Evolutionary conservation across 2,888 invertebrate genomes (phyloP).

Genomic region (Rhagonycha fulva): DNA sequence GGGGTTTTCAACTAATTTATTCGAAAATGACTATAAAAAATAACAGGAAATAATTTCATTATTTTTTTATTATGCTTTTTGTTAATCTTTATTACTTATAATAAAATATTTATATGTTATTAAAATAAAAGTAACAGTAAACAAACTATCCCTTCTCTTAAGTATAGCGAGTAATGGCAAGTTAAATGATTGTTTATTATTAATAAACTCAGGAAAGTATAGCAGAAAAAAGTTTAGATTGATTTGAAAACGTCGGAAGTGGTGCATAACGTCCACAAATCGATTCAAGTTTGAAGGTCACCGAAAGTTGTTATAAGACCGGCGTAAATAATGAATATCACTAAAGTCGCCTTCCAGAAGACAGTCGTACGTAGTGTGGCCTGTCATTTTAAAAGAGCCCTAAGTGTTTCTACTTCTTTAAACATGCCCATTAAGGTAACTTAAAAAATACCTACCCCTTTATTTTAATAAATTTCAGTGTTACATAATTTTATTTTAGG

Average conservation of each 20-base stretch:
- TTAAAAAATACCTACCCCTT: background rate
- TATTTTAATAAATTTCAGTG: background rate
- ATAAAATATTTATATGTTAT: too few relatives aligned
- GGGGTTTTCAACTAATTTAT: too few relatives aligned
- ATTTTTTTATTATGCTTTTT: too few relatives aligned
- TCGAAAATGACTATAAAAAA: too few relatives aligned
- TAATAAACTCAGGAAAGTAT: background rate
- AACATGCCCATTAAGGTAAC: conserved; percentile 21
- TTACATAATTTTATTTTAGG: background rate
- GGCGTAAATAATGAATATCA: conserved; percentile 1
- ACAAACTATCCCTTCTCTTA: background rate
- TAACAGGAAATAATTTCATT: too few relatives aligned
- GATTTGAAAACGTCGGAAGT: background rate
- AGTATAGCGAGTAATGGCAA: background rate
- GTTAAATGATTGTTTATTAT: background rate
- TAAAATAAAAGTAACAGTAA: background rate
- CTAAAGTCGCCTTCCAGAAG: background rate
- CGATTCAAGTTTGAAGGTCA: background rate
- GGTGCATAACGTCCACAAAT: background rate
- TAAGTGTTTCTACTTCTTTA: background rate
- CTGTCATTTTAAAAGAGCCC: background rate
- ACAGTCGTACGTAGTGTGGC: background rate
- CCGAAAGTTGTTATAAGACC: background rate
- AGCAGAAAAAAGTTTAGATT: background rate
- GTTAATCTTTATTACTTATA: too few relatives aligned